Evolutionary conservation across 92 coral and sea anemone species (phyloP).

Genomic region (Epizoanthus stellaris): DNA sequence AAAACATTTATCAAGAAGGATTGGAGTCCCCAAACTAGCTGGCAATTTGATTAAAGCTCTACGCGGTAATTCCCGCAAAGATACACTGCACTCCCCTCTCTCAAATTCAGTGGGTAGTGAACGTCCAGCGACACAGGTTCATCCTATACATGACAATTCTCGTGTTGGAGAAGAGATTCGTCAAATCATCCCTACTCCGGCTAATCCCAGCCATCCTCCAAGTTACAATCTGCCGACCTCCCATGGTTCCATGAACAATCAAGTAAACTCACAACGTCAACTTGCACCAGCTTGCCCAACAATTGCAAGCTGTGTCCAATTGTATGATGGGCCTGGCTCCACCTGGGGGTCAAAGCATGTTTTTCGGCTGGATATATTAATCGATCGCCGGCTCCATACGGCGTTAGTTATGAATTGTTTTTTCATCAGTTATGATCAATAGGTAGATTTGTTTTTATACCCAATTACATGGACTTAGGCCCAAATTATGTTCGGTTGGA

Average conservation of each 20-base stretch:
- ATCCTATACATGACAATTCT: too few species aligned
- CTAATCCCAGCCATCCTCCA: not conserved
- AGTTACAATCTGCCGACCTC: not conserved
- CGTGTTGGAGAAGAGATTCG: too few species aligned
- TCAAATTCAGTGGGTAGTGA: too few species aligned
- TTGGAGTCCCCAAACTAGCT: not conserved
- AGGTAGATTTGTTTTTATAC: not conserved
- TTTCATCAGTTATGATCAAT: too few species aligned
- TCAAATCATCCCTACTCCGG: too few species aligned
- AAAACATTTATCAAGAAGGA: not conserved
- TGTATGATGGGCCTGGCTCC: not conserved
- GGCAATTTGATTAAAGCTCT: not conserved
- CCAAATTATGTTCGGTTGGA: too few species aligned
- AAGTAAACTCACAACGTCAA: not conserved
- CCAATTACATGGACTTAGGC: not conserved
- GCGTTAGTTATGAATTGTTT: too few species aligned
- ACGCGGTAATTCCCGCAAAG: not conserved
- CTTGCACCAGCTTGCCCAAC: not conserved
- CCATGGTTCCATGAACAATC: not conserved
- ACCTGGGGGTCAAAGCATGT: not conserved
- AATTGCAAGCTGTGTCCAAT: not conserved
- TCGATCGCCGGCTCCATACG: too few species aligned
- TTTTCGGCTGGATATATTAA: too few species aligned
- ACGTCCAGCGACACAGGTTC: too few species aligned
- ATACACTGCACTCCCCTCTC: too few species aligned